Evolutionary conservation across 2,113 vertebrate genomes (phyloP).

Genomic region (Cephalopholis sonnerati): DNA sequence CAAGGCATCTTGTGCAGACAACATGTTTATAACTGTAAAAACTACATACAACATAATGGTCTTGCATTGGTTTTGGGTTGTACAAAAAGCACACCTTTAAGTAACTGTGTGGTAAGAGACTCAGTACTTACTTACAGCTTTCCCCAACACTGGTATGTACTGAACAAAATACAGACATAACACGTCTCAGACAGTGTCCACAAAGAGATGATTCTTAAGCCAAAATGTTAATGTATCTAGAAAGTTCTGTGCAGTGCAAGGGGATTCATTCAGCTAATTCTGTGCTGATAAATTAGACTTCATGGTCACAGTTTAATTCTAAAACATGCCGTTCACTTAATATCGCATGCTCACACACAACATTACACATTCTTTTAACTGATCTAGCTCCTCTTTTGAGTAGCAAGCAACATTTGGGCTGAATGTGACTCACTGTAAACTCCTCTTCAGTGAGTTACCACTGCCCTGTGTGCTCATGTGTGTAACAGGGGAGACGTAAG

Average conservation of each 20-base stretch:
- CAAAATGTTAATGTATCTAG: conserved; percentile 19
- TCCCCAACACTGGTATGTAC: conserved; percentile 6
- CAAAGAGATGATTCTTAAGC: conserved; percentile 8
- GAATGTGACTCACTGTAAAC: not conserved
- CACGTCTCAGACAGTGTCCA: conserved; percentile 10
- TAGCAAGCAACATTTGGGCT: not conserved
- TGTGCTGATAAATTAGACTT: conserved; percentile 46
- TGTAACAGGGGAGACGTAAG: conserved; percentile 20
- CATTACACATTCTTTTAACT: conserved; percentile 32
- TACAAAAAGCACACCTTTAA: not conserved
- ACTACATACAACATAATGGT: conserved; percentile 4
- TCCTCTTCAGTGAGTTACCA: not conserved
- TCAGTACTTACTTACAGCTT: not conserved
- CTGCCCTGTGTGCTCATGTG: conserved; percentile 15
- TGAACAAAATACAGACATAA: conserved; percentile 15
- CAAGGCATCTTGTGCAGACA: conserved; percentile 12
- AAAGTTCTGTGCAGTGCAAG: conserved; percentile 45
- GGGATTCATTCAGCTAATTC: conserved; percentile 37
- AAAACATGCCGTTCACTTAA: conserved; percentile 20
- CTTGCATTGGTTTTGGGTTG: conserved; percentile 19
- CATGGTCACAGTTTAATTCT: conserved; percentile 54
- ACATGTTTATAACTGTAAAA: not conserved
- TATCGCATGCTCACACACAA: conserved; percentile 30
- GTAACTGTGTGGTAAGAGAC: not conserved
- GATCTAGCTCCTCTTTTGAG: conserved; percentile 16